Base-by-base conservation (phyloP, 2,113 vertebrate species). In the Erythrocebus patas region DNA sequence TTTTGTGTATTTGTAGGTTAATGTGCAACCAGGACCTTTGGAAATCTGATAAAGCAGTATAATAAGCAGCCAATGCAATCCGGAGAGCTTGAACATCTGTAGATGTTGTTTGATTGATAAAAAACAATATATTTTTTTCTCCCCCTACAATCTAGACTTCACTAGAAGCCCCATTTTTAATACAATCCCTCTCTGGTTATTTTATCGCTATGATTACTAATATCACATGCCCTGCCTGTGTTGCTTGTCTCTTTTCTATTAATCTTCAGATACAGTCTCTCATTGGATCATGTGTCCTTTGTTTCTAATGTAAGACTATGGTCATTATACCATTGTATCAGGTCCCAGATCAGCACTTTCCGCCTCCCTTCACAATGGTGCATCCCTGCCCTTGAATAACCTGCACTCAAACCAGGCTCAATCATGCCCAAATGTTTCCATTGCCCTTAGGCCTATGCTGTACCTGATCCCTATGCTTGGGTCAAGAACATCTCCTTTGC, bases 1-100 rank as follows among this genome's bases (percentile, higher is more conserved):
- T 94, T 91, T 82, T 94, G 70, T 89, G 52, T 90, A 52, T 96
- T 93, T 94, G 59, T 81, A 91, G 59, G 82, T 97, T 93, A 95
- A 66, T 83, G 59, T 95, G n/a, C 80, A 40, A 45, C 55, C 48
- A 89, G 48, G 48, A 38, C 27, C 61, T 97, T 91, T 68, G 83
- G 86, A 96, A 96, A 81, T 61, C 61, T 78, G 89, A 94, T 76
- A 86, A 97, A 92, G 72, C 64, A 45, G 23, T 68, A 43, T 80
- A 90, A 95, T 78, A 91, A 97, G 52, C 68, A 95, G 87, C 27
- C 89, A 78, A 89, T 75, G 45, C 79, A 84, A 94, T 86, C 80
- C 52, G 82, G 84, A 95, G 91, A 91, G 89, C 86, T 89, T 97
- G 86, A 94, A 84, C 10, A 0, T 82, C 73, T 40, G 52, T 32